Evolutionary conservation across 2,888 invertebrate genomes (phyloP), one percentile per base, ranked within the genome.

Genomic region (Dolomedes plantarius): DNA sequence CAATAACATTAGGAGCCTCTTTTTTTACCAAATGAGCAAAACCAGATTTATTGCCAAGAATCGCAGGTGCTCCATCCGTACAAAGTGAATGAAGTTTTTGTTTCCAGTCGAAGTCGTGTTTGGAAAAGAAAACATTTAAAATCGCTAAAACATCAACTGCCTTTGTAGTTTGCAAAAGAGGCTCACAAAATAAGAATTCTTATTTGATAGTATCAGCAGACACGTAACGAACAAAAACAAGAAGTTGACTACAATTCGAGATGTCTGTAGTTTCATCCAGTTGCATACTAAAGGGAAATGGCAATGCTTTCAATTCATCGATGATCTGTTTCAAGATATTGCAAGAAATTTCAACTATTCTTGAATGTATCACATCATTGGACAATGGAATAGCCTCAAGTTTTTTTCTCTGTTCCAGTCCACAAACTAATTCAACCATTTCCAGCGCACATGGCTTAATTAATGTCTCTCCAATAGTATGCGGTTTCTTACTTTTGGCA

Each of bases 21-120:
- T 50, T 50, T 50, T 50, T 50, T 50, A 5, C 50, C 28, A 71
- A 71, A 27, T 27, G 41, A 46, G 71, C 41, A 71, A 71, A 71
- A 71, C 71, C 1, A 71, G 71, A 41, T 71, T 46, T 71, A 71
- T 71, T 71, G 46, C 41, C 46, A 41, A 71, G 71, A 46, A 71
- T 71, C 27, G 13, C 46, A 41, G 41, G 46, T 46, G 41, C 71
- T 71, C 71, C 71, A 71, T 71, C 41, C 29, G 71, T 36, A 36
- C 36, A 99, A 93, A 99, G 95, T 92, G 99, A 72, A 72, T 41
- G 41, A 72, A 72, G 50, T 0, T 93, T 73, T 73, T 56, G 7
- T 73, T 73, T 73, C 73, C 73, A 72, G 28, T 73, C 62, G 32
- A 73, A 56, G 50, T 36, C 32, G 29, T 29, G 65, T 32, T 75